Conservation (phyloP, 2,888 invertebrate genomes). For the Leptothorax acervorum region DNA sequence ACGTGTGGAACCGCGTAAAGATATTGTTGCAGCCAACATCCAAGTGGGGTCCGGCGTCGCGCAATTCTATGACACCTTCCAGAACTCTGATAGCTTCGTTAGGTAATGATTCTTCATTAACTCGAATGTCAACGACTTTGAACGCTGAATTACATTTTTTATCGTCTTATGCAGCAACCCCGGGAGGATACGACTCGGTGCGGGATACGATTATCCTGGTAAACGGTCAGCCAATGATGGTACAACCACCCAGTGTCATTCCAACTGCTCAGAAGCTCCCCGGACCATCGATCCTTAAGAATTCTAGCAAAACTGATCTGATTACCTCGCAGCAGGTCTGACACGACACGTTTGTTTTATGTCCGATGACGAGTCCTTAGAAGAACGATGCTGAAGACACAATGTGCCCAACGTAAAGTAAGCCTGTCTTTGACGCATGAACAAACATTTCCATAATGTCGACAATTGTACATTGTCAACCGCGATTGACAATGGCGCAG, state of each 20-base stretch:
- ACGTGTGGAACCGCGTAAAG: conserved; percentile 85
- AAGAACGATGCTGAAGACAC: conserved; percentile 19
- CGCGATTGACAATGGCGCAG: neutral
- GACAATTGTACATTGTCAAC: neutral
- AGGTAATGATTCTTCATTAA: conserved; percentile 70
- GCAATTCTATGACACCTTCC: conserved; percentile 83
- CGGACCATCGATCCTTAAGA: conserved; percentile 84
- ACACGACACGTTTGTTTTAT: conserved; percentile 74
- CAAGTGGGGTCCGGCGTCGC: conserved; percentile 90
- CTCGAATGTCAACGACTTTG: neutral
- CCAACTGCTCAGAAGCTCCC: conserved; percentile 79
- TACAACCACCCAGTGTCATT: conserved; percentile 74
- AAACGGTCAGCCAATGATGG: conserved; percentile 85
- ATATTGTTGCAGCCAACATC: conserved; percentile 89
- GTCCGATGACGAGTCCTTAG: conserved; percentile 59
- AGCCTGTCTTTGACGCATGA: neutral
- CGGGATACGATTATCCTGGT: conserved; percentile 86
- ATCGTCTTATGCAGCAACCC: conserved; percentile 67
- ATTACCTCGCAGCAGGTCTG: conserved; percentile 84
- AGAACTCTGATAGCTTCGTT: conserved; percentile 79
- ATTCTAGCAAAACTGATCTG: conserved; percentile 83
- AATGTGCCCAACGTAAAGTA: conserved; percentile 35
- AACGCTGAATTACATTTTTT: neutral
- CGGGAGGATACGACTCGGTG: conserved; percentile 86
- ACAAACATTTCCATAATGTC: conserved; percentile 35